Base-by-base conservation (phyloP, 2,797 vertebrate species). In the Catharus ustulatus region DNA sequence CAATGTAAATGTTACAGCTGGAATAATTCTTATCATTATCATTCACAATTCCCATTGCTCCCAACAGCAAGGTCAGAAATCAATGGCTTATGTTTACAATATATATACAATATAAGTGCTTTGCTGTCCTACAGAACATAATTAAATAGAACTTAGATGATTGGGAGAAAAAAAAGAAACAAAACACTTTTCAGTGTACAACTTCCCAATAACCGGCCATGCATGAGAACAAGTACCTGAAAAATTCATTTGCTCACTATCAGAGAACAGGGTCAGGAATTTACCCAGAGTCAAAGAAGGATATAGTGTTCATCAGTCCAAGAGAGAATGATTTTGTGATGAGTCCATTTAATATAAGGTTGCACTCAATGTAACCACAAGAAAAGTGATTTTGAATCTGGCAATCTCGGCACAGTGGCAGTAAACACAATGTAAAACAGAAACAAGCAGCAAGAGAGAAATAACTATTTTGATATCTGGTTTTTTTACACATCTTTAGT, bases 291-390 rank as follows among this genome's bases (percentile, higher is more conserved):
- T 21, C 30, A 85, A 89, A 82, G 23, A 8, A 89, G 19, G 64
- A 54, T 16, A 84, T 1, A 46, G 10, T 8, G 8, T 43, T 45
- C 48, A 38, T 27, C 24, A 84, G 38, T n/a, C 19, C 46, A 32
- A 48, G 26, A 69, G 13, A 62, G 23, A 78, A 75, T 30, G 4
- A 18, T 27, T 87, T 58, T 29, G 8, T 48, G 30, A 67, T 48
- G 10, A 6, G 15, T n/a, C 59, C 4, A 19, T 18, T 84, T 68
- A 79, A 74, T 48, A 68, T n/a, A 43, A 0, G 0, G 30, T 27
- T 74, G 24, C 2, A 8, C 9, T 12, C 10, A 91, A 81, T 11
- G 16, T 27, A 87, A 72, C 3, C 3, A 8, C 0, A 0, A 88
- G n/a, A 80, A 74, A 80, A 76, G 27, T 9, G 6, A 46, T 81